A percentile compares a stretch with the other conserved stretches of the same genome.
phyloP scores from a whole-genome alignment of 2,797 vertebrate genomes.

The Uromys caudimaculatus region DNA sequence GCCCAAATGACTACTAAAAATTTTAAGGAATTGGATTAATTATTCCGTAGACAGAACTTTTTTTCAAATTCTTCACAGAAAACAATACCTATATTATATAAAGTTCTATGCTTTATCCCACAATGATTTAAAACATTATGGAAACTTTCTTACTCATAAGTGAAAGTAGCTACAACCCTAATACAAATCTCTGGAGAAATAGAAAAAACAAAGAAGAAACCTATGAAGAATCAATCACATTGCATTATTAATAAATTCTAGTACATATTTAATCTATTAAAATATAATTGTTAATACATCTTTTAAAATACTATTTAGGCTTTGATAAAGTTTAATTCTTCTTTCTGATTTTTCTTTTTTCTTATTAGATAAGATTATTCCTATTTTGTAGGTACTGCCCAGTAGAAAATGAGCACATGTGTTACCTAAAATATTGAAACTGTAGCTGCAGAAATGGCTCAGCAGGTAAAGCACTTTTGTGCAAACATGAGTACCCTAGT shows the following conservation, averaged over 20 bases:
- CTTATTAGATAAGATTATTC: neutral
- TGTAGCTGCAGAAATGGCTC: neutral
- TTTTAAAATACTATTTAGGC: neutral
- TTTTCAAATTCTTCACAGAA: neutral
- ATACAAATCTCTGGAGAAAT: neutral
- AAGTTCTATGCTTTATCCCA: neutral
- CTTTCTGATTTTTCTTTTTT: neutral
- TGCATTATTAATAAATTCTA: constrained; percentile 22
- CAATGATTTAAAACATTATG: neutral
- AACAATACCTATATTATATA: neutral
- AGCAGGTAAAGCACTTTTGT: neutral
- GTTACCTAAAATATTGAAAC: neutral
- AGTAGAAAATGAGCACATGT: neutral
- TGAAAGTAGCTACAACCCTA: neutral
- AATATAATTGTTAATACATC: neutral
- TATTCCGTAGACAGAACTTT: neutral
- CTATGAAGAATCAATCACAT: neutral
- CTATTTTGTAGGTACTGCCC: neutral
- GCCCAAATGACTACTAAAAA: neutral
- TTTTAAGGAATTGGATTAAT: neutral
- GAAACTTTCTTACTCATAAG: neutral
- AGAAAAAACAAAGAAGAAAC: neutral
- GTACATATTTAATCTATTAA: neutral
- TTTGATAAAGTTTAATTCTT: neutral
- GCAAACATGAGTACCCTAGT: neutral